These are phyloP conservation scores for Bilobella aurantiaca DNA, from an alignment of 1,140 invertebrate species.

Conservation along the genomic window DNA sequence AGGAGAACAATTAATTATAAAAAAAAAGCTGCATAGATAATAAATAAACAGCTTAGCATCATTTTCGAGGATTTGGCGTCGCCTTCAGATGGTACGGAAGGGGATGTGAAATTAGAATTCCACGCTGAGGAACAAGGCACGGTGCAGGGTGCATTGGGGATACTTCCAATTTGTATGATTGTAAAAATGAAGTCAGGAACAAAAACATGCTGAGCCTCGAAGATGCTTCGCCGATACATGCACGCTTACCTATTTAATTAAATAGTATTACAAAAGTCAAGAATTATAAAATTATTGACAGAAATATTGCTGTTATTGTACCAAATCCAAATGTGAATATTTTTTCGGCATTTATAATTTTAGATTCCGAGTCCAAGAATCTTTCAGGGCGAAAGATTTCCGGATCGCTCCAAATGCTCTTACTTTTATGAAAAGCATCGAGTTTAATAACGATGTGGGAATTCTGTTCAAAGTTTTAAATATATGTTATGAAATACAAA, in stretches of 20 bases:
- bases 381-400: background rate
- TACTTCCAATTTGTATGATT: constrained; percentile 1
- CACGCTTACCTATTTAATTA: constrained; percentile 8
- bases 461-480: constrained; percentile 2
- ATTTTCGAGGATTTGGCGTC: background rate
- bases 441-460: constrained; percentile 13
- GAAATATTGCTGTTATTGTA: background rate
- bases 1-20: background rate
- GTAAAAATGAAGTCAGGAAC: constrained; percentile 11
- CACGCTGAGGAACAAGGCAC: background rate
- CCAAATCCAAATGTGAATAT: background rate
- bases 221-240: constrained; percentile 13
- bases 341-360: constrained; percentile 4
- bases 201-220: constrained; percentile 16
- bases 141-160: constrained; percentile 1
- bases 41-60: background rate
- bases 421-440: constrained; percentile 11
- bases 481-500: no score
- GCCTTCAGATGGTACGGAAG: background rate
- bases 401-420: constrained; percentile 2
- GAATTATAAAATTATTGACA: background rate
- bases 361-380: background rate
- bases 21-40: background rate
- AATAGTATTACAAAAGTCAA: background rate
- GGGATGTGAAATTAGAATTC: constrained; percentile 11